Conservation (phyloP, 2,888 invertebrate species). For the Andrena bucephala region DNA sequence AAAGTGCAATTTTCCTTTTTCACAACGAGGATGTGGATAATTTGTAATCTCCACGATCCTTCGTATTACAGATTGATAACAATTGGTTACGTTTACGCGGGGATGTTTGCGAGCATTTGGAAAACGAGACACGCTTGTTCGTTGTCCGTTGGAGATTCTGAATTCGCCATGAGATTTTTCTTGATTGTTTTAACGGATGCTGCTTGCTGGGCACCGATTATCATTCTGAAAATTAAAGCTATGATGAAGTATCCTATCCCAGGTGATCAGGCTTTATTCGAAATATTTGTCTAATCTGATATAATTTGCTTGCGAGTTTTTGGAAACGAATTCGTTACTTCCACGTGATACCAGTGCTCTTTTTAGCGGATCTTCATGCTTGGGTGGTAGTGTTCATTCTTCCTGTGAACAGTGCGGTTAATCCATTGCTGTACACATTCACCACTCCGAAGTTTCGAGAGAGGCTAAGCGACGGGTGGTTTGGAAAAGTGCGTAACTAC, state of each 20-base stretch:
- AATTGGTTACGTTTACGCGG: slow-evolving; percentile 87
- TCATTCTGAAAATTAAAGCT: slow-evolving; percentile 88
- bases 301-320: neutral
- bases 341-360: neutral
- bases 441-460: slow-evolving; percentile 89
- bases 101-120: slow-evolving; percentile 88
- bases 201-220: slow-evolving; percentile 90
- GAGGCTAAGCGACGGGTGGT: slow-evolving; percentile 83
- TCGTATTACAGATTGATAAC: slow-evolving; percentile 85
- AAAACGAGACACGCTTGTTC: slow-evolving; percentile 88
- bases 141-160: slow-evolving; percentile 87
- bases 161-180: slow-evolving; percentile 89
- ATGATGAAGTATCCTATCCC: slow-evolving; percentile 83
- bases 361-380: slow-evolving; percentile 88
- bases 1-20: too few relatives aligned
- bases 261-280: slow-evolving; percentile 82
- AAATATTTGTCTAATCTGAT: neutral
- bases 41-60: neutral
- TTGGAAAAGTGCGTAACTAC: slow-evolving; percentile 72
- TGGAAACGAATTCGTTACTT: slow-evolving; percentile 1
- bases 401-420: slow-evolving; percentile 89
- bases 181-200: slow-evolving; percentile 90
- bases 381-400: slow-evolving; percentile 89
- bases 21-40: neutral
- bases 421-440: slow-evolving; percentile 89